Base-by-base conservation (phyloP, 2,797 vertebrate genomes). In the Hydrolagus colliei region DNA sequence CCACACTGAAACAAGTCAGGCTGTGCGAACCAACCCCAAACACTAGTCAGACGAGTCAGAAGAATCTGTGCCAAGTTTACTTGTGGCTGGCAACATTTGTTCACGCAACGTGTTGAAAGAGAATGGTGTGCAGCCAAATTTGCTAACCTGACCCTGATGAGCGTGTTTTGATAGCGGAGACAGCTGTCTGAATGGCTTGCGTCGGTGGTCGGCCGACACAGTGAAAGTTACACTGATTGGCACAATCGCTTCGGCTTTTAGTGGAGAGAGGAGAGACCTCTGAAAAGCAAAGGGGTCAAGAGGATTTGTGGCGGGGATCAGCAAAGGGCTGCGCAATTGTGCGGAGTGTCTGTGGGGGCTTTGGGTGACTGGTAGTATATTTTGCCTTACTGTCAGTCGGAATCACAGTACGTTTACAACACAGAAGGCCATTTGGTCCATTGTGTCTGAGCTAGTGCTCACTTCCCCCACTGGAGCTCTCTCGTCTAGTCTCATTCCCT, bases 361-460 rank as follows among this genome's bases (percentile, higher is more conserved):
- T 27, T 73, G 9, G 52, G 62, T 10, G 63, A 7, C 59, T 16
- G 61, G 18, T 52, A 52, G 16, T 63, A 84, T 84, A 62, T 63
- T 68, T 10, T 84, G 62, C 80, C 20, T 84, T 8, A 12, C 6
- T 65, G 8, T 32, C 61, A 16, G 63, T 65, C 12, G 20, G 65
- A 22, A 65, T 84, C 9, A 16, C 78, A 82, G 20, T 82, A 41
- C 14, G 20, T 89, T 87, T 87, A 88, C 86, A 80, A 82, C 78
- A 18, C 22, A 87, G 41, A 78, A 74, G 89, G 87, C 80, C 88
- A 87, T 87, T 89, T 87, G 88, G 89, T 85, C 88, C 73, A 27
- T 79, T 84, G 88, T 89, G 87, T 87, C 86, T 86, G 86, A 82
- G 77, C 67, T 79, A 71, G 85, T 0, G 2, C 32, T 14, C 65